Evolutionary conservation across 2,888 invertebrate genomes (phyloP), one percentile per base, ranked within the genome.

Genomic region (Malthinus seriepunctatus): DNA sequence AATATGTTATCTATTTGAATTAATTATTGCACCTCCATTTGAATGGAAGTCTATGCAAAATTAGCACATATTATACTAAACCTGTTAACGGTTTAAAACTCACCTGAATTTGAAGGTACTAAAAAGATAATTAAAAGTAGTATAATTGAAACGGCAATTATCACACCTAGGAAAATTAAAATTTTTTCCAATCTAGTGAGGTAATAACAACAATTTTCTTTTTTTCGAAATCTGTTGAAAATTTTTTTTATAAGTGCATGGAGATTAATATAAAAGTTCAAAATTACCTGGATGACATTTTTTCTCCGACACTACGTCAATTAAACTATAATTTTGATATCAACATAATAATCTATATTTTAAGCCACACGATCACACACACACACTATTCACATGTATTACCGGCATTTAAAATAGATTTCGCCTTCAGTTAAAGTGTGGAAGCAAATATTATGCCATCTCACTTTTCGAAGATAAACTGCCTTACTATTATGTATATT

Each of bases 131-230:
- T 38, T 31, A 55, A 44, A 12, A 55, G 46, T 34, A 46, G 14
- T 32, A 55, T 32, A 23, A 54, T 33, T 15, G 54, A 11, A 32
- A 54, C 32, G 9, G 51, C 5, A 7, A 47, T 14, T 8, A 47
- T 31, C 15, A 35, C 10, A 1, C 34, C 32, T 12, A 47, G 34
- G 15, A 45, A 34, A 12, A 60, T 55, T 12, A 60, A 37, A 14
- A 55, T 32, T 44, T 60, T 60, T 42, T 60, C 60, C 12, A 60
- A 32, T 15, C 42, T 14, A 3, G 55, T 42, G 14, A 54, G 44
- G 10, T 51, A 11, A 8, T 50, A 34, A 37, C 60, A 60, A 51
- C 60, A 55, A 37, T 47, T 54, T 38, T 32, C 47, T 31, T 47
- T 37, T 47, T 47, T 39, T 42, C 37, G 38, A 32, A 32, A 39